phyloP scores from a whole-genome alignment of 2,888 invertebrate species.

The Eupeodes latifasciatus region DNA sequence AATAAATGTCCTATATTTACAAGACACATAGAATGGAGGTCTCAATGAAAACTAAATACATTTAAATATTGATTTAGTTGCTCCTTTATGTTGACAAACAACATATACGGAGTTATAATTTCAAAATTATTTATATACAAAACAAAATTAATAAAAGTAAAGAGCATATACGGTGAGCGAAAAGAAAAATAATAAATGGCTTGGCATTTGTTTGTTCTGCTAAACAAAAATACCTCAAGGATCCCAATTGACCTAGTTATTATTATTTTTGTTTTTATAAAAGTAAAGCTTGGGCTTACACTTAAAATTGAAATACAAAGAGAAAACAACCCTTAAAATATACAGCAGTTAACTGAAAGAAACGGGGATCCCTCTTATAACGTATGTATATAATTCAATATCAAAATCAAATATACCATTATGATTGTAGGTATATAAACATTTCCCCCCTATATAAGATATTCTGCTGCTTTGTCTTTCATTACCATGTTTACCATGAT shows the following conservation, averaged over 20 bases:
- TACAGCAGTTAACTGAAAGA: background rate
- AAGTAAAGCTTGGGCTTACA: background rate
- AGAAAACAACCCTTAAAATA: background rate
- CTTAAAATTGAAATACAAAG: background rate
- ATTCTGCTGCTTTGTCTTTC: background rate
- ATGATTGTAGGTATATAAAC: no score
- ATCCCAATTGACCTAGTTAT: background rate
- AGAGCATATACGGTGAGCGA: no score
- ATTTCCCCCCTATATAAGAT: background rate
- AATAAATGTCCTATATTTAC: no score
- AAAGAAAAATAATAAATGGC: no score
- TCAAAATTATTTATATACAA: no score
- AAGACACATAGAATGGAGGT: no score
- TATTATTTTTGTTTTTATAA: background rate
- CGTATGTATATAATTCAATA: background rate
- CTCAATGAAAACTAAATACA: no score
- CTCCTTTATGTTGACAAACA: no score
- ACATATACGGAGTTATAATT: no score
- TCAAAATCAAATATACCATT: conserved; percentile 13
- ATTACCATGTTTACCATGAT: conserved; percentile 19
- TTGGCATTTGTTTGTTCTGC: background rate
- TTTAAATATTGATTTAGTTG: no score
- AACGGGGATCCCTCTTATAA: background rate
- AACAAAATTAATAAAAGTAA: no score
- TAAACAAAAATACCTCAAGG: background rate